Base-by-base conservation (phyloP, 2,888 invertebrate genomes). In the Zygaena filipendulae region DNA sequence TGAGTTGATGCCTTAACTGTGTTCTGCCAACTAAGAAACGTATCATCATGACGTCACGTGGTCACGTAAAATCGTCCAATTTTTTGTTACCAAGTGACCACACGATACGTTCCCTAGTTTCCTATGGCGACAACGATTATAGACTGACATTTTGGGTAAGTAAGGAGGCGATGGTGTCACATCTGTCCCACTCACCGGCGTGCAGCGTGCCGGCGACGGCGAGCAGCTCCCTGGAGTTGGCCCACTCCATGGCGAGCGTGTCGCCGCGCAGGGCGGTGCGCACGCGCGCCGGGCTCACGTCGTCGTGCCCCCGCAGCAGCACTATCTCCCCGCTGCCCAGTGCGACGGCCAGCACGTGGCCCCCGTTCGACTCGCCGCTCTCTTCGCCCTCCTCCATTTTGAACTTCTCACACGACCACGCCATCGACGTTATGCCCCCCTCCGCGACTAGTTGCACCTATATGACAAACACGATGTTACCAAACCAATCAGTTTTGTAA, bases 321-420 rank as follows among this genome's bases (percentile, higher is more conserved):
- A 92, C 92, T 29, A 97, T 88, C 55, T 87, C 88, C n/a, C 97
- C 97, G 55, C 91, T 93, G 49, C 70, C 90, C 41, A 97, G 86
- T 41, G 92, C 89, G 3, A 95, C 93, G 3, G 95, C 95, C 42
- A 97, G 66, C 3, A 94, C 88, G 55, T 91, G 92, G 53, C 50
- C 87, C 53, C 40, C 83, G 62, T 52, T 67, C 24, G 66, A 80
- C 28, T 87, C 87, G 11, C 84, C 83, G 2, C 82, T 84, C 41
- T 92, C 92, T 49, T 92, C 92, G 1, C 89, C 90, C 62, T 96
- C 96, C 60, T 96, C 96, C 95, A 97, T 96, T 75, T 95, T 96
- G 70, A 97, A 97, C 58, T 96, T 96, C 62, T 96, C 95, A 59
- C 97, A 96, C 11, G 95, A 95, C 97, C 97, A 97, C 9, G 93